phyloP scores from a whole-genome alignment of 2,888 invertebrate genomes.

The Euphydryas editha region DNA sequence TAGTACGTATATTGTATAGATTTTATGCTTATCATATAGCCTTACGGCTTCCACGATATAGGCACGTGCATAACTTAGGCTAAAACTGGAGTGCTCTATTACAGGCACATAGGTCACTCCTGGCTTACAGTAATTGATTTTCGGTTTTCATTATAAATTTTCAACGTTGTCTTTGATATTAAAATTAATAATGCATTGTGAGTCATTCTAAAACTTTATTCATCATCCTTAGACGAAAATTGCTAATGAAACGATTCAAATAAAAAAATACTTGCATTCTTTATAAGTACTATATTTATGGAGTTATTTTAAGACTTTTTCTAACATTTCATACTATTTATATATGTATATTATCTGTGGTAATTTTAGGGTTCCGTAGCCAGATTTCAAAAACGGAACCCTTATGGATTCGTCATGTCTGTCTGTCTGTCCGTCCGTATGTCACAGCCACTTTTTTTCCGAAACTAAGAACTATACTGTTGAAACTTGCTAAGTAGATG shows the following conservation, averaged over 20 bases:
- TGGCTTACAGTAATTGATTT: not conserved
- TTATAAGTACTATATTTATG: not conserved
- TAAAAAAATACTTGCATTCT: not conserved
- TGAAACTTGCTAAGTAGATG: no score
- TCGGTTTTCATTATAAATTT: not conserved
- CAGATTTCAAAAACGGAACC: no score
- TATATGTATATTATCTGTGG: no score
- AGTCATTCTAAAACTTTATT: not conserved
- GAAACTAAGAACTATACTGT: no score
- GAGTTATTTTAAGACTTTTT: no score
- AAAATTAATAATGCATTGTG: not conserved
- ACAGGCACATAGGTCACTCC: not conserved
- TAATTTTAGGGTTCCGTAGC: no score
- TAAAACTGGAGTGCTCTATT: constrained; percentile 15
- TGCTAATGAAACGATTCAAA: not conserved
- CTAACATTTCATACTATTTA: no score
- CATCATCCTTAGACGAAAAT: not conserved
- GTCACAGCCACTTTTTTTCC: no score
- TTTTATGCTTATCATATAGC: not conserved
- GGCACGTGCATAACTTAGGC: constrained; percentile 33
- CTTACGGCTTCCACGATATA: constrained; percentile 4
- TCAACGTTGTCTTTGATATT: not conserved
- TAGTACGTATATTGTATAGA: not conserved
- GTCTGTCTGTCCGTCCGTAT: no score
- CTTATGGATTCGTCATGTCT: no score